These are phyloP conservation scores for Zophobas atratus DNA, from an alignment of 1,140 invertebrate species.

Conservation along the genomic window DNA sequence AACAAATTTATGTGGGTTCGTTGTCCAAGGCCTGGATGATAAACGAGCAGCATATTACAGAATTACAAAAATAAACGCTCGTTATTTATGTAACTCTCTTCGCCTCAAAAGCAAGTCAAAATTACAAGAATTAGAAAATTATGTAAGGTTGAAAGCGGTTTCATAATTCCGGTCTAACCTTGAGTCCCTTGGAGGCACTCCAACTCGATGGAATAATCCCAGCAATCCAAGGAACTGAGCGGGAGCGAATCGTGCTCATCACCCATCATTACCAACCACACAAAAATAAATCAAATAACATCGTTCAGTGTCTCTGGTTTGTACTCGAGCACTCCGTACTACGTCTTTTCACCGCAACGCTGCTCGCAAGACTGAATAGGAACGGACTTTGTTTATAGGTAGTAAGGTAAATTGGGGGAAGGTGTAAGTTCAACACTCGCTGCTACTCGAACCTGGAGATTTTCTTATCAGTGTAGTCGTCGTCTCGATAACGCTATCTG, in stretches of 20 bases:
- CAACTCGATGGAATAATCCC: constrained; percentile 87
- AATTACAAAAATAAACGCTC: neutral
- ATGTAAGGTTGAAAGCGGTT: constrained; percentile 10
- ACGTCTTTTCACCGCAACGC: constrained; percentile 16
- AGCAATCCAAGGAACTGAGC: constrained; percentile 81
- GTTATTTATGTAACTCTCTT: constrained; percentile 5
- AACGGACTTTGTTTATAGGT: constrained; percentile 38
- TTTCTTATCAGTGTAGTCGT: constrained; percentile 26
- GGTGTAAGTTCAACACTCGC: constrained; percentile 29
- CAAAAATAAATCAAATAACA: constrained; percentile 1
- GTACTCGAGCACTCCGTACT: neutral
- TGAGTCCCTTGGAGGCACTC: constrained; percentile 82
- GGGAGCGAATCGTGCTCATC: constrained; percentile 27
- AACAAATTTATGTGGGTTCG: constrained; percentile 21
- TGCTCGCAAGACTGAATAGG: constrained; percentile 26
- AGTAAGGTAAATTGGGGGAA: constrained; percentile 40
- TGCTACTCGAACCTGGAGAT: constrained; percentile 12
- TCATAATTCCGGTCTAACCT: constrained; percentile 69
- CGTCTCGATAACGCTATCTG: neutral
- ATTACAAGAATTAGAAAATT: neutral
- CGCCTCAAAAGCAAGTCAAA: neutral
- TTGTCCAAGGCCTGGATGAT: constrained; percentile 31
- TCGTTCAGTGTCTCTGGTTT: neutral
- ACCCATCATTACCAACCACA: constrained; percentile 8
- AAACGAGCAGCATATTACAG: constrained; percentile 4